A percentile compares a stretch with the other conserved stretches of the same genome.
phyloP scores from a whole-genome alignment of 2,797 vertebrate species.

The Neoniphon sammara region DNA sequence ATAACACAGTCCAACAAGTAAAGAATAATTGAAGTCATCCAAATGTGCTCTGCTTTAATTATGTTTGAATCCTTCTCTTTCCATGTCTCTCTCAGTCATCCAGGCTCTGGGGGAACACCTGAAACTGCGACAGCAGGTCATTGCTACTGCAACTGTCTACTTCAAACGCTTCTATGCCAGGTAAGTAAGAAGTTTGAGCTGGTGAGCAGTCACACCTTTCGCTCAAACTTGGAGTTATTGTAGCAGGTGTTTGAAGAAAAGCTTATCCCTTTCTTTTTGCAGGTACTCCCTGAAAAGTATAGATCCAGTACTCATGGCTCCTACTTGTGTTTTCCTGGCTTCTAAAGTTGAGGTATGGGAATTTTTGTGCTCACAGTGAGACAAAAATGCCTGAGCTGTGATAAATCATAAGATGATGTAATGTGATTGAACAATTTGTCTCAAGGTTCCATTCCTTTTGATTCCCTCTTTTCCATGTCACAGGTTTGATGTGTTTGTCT shows the following conservation, averaged over 20 bases:
- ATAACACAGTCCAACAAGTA: too few species aligned
- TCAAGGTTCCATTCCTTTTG: neutral
- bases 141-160: slow-evolving; percentile 98
- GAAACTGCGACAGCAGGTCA: slow-evolving; percentile 99
- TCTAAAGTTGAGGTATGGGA: slow-evolving; percentile 97
- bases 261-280: slow-evolving; percentile 50
- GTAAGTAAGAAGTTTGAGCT: slow-evolving; percentile 73
- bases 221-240: slow-evolving; percentile 14
- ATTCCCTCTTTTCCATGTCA: neutral
- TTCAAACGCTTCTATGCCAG: slow-evolving; percentile 99
- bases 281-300: slow-evolving; percentile 99
- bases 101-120: slow-evolving; percentile 98
- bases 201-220: too few species aligned
- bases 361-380: neutral
- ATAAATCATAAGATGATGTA: neutral
- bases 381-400: neutral
- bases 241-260: slow-evolving; percentile 33
- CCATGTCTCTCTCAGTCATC: slow-evolving; percentile 86
- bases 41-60: neutral
- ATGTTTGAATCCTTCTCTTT: neutral
- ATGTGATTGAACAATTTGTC: neutral
- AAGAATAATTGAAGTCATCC: neutral
- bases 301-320: slow-evolving; percentile 99
- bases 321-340: slow-evolving; percentile 99
- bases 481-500: neutral